Evolutionary conservation across 2,113 vertebrate genomes (phyloP), one percentile per base, ranked within the genome.

Genomic region (Amblyopsis rosae): DNA sequence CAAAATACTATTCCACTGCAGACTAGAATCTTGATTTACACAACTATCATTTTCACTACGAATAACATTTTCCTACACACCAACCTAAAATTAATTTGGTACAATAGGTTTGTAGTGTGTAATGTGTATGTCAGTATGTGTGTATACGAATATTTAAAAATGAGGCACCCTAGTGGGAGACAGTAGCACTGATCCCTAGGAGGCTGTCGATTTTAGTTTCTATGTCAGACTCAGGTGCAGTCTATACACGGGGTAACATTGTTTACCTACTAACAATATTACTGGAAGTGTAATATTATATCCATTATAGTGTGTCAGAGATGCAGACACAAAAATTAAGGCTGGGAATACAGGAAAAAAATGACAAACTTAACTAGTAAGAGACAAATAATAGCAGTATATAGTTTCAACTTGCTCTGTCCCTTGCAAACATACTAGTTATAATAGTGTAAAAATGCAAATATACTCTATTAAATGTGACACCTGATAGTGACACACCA

Each of bases 241-340:
- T n/a, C n/a, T n/a, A n/a, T n/a, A n/a, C n/a, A n/a, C n/a, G n/a
- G n/a, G n/a, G n/a, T n/a, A n/a, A n/a, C n/a, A n/a, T n/a, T n/a
- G n/a, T n/a, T n/a, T n/a, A n/a, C n/a, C n/a, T n/a, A n/a, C n/a
- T n/a, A n/a, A n/a, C n/a, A n/a, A n/a, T n/a, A n/a, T n/a, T n/a
- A n/a, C n/a, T 63, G 45, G 58, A 41, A 45, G 57, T 79, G 35
- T 35, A 56, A 56, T 68, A 19, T 19, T 1, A 19, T 19, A 80
- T 80, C 56, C 50, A 76, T 86, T 77, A 48, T 73, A 75, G 50
- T 71, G n/a, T 45, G 76, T 68, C 75, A 67, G 67, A 70, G 66
- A 64, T 13, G 16, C 48, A 63, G 74, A 69, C 19, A 16, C 51
- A 46, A 56, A 70, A 12, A 82, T 54, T 73, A 74, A 68, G 53